These are phyloP conservation scores for Spinus pinus DNA, from an alignment of 2,797 vertebrate genomes.

Conservation along the genomic window DNA sequence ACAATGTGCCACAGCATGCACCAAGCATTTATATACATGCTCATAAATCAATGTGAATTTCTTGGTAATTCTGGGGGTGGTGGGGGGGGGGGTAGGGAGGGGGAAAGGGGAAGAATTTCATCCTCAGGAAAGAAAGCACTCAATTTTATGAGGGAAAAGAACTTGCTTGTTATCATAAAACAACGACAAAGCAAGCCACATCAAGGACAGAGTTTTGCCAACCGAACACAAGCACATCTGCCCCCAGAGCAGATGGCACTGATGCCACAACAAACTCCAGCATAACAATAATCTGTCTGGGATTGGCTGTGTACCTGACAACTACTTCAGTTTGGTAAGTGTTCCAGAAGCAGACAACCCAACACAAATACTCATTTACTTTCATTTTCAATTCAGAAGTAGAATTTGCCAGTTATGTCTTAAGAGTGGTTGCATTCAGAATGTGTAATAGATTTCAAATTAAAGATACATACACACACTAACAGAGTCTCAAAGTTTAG, in stretches of 20 bases:
- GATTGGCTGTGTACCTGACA: neutral
- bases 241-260: neutral
- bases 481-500: neutral
- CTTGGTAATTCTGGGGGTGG: neutral
- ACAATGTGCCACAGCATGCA: neutral
- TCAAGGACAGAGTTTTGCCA: neutral
- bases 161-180: neutral
- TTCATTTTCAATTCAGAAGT: neutral
- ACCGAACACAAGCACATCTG: neutral
- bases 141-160: neutral
- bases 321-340: neutral
- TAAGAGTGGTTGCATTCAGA: neutral
- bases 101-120: neutral
- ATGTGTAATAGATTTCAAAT: neutral
- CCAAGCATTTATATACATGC: neutral
- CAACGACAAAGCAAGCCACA: neutral
- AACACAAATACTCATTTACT: neutral
- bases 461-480: neutral
- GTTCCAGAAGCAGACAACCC: neutral
- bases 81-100: fast-evolving
- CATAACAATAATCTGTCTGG: neutral
- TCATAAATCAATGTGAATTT: neutral
- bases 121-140: neutral
- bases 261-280: neutral
- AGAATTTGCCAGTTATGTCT: neutral